phyloP scores from a whole-genome alignment of 2,797 vertebrate genomes.

The Pangasius macronema region DNA sequence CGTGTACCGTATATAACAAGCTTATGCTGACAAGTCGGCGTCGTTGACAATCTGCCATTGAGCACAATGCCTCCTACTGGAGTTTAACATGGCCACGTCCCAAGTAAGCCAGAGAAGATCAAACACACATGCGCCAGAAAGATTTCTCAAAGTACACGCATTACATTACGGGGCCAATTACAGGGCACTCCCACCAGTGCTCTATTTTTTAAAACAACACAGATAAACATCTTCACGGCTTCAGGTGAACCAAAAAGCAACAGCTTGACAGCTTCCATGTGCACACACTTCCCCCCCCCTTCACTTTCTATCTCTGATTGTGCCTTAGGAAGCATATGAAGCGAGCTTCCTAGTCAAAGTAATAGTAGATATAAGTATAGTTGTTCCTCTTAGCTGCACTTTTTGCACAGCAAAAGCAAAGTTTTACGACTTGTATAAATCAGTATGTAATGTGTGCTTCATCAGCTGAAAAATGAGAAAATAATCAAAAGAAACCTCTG shows the following conservation, averaged over 20 bases:
- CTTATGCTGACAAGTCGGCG: constrained; percentile 52
- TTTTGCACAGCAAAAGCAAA: neutral
- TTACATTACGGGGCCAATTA: constrained; percentile 45
- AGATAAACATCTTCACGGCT: constrained; percentile 60
- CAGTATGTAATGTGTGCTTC: constrained; percentile 26
- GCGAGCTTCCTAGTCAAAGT: constrained; percentile 48
- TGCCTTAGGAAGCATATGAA: constrained; percentile 51
- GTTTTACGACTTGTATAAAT: neutral
- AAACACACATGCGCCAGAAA: constrained; percentile 43
- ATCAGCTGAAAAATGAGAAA: constrained; percentile 5
- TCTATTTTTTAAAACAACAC: constrained; percentile 44
- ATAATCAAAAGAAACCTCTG: neutral
- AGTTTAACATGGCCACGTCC: constrained; percentile 49
- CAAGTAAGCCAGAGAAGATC: constrained; percentile 52
- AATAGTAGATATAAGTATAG: neutral
- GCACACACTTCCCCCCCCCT: constrained; percentile 16
- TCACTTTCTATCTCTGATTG: constrained; percentile 31
- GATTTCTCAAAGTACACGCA: constrained; percentile 45
- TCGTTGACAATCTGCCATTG: constrained; percentile 46
- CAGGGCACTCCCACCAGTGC: constrained; percentile 32
- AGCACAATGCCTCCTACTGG: constrained; percentile 50
- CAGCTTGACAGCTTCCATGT: constrained; percentile 57
- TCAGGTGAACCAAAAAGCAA: constrained; percentile 54
- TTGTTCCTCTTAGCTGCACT: neutral
- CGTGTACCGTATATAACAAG: constrained; percentile 47